Conservation (phyloP, 2,797 vertebrate genomes). For the Furcifer pardalis region DNA sequence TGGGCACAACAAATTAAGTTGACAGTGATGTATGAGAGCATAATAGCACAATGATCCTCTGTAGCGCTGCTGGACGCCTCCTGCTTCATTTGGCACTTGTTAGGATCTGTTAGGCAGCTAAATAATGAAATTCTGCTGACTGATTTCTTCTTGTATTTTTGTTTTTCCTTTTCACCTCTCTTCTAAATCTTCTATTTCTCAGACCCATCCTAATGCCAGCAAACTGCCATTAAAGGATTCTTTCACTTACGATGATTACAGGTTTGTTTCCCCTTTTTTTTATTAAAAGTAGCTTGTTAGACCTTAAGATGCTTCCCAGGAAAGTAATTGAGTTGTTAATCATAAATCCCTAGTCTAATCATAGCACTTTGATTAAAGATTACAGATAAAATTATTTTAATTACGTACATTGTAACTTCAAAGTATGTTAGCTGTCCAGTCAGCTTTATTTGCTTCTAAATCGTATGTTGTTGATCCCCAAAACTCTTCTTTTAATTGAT, state of each 20-base stretch:
- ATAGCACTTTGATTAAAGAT: constrained; percentile 1
- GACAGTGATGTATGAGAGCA: constrained; percentile 95
- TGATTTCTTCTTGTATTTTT: constrained; percentile 82
- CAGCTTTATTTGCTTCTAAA: constrained; percentile 8
- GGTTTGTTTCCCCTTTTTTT: constrained; percentile 82
- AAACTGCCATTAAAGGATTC: constrained; percentile 96
- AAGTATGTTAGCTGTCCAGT: constrained; percentile 6
- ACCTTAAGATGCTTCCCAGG: constrained; percentile 28
- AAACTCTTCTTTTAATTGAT: background rate
- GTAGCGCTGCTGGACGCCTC: constrained; percentile 82
- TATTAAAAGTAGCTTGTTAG: constrained; percentile 12
- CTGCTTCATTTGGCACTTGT: constrained; percentile 91
- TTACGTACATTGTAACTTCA: background rate
- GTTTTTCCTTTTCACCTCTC: constrained; percentile 65
- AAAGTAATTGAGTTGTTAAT: constrained; percentile 32
- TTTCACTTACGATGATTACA: constrained; percentile 99
- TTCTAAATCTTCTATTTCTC: constrained; percentile 74
- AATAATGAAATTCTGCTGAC: constrained; percentile 89
- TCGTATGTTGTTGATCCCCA: background rate
- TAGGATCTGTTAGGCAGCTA: constrained; percentile 89
- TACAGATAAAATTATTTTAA: background rate
- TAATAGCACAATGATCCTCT: constrained; percentile 86
- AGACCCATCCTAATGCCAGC: constrained; percentile 96
- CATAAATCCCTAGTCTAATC: constrained; percentile 17
- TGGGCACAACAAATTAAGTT: constrained; percentile 97